These are phyloP conservation scores for Podabrus alpinus DNA, from an alignment of 2,888 invertebrate species.

Conservation along the genomic window DNA sequence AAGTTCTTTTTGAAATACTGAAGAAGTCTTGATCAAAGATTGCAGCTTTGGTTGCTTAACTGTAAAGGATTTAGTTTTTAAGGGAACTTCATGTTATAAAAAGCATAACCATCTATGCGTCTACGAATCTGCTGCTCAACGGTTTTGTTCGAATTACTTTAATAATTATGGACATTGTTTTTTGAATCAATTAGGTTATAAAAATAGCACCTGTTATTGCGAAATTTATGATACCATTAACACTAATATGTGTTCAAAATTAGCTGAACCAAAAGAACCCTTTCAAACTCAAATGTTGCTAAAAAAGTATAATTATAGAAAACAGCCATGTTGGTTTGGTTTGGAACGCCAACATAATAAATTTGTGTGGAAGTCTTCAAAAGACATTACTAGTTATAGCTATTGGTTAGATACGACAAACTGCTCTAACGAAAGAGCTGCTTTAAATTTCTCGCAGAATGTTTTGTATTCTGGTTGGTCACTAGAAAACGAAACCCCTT, in stretches of 20 bases:
- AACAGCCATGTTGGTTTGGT: conserved; percentile 15
- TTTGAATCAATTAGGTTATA: background rate
- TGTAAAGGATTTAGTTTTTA: background rate
- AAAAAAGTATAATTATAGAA: too few species aligned
- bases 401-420: background rate
- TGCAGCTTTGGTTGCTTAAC: background rate
- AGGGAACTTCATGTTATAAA: background rate
- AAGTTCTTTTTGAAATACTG: background rate
- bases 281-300: conserved; percentile 10
- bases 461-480: conserved; percentile 11
- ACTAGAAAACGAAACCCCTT: background rate
- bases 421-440: background rate
- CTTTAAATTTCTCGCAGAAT: background rate
- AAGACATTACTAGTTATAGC: background rate
- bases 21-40: background rate
- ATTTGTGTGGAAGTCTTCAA: background rate
- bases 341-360: background rate
- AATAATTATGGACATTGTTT: background rate
- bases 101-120: conserved; percentile 2
- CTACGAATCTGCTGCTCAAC: background rate
- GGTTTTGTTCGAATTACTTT: background rate
- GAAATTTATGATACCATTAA: background rate
- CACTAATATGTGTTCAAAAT: background rate
- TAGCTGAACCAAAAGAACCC: conserved; percentile 8
- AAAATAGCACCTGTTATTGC: conserved; percentile 7